A percentile compares a stretch with the other conserved stretches of the same genome.
Evolutionary conservation across 2,113 vertebrate species (phyloP).

Genomic region (Peromyscus californicus): DNA sequence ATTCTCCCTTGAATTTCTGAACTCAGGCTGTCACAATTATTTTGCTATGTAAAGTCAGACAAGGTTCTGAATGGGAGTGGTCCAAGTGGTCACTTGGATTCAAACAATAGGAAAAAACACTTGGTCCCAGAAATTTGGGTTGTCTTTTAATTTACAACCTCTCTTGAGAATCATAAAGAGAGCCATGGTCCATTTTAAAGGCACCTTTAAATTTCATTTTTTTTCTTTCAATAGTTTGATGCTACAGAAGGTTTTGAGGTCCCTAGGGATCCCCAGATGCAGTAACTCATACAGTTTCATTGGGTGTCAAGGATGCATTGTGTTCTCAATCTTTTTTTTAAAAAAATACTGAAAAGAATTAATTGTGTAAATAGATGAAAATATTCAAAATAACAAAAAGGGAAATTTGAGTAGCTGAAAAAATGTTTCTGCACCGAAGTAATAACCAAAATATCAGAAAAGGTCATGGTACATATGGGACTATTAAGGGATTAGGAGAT

Average conservation of each 20-base stretch:
- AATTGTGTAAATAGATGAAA: slow-evolving; percentile 38
- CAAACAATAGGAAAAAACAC: background rate
- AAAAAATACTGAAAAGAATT: background rate
- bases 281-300: background rate
- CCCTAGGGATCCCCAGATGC: background rate
- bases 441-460: slow-evolving; percentile 53
- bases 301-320: background rate
- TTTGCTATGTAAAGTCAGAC: background rate
- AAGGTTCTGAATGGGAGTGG: background rate
- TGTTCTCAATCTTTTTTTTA: slow-evolving; percentile 21
- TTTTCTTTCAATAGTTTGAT: slow-evolving; percentile 3
- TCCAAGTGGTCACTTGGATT: background rate
- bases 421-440: slow-evolving; percentile 43
- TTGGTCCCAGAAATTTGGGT: background rate
- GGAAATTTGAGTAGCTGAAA: slow-evolving; percentile 2
- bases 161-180: background rate
- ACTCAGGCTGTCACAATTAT: background rate
- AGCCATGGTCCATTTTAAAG: background rate
- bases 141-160: slow-evolving; percentile 14
- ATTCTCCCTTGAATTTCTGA: background rate
- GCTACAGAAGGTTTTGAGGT: background rate
- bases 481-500: slow-evolving; percentile 9
- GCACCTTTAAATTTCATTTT: slow-evolving; percentile 7
- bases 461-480: slow-evolving; percentile 13
- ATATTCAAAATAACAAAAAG: background rate